Base-by-base conservation (phyloP, 2,113 vertebrate genomes). In the Campylorhamphus procurvoides region DNA sequence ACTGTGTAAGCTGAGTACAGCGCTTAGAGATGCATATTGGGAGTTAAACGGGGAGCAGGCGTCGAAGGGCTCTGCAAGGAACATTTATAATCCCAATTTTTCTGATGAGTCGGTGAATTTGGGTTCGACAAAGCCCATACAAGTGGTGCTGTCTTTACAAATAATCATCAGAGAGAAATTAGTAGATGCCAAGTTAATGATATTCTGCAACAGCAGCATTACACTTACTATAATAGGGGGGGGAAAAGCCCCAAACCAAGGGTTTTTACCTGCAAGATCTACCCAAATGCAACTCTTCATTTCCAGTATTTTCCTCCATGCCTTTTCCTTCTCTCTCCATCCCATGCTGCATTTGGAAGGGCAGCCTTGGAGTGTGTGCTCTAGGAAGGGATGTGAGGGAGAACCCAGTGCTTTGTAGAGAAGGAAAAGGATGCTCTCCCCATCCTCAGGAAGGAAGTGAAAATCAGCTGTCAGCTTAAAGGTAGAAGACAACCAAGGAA, bases 351-450 rank as follows among this genome's bases (percentile, higher is more conserved):
- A 3, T 31, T 39, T 49, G 25, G 40, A 47, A 68, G 47, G 0
- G 1, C 25, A 35, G 27, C 55, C 25, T 62, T 53, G 56, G 69
- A 28, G 31, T 1, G 1, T 0, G 2, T 40, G 22, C 69, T 72
- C 44, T 8, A 7, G 62, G 37, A 31, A 44, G 40, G 52, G 50
- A 37, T 39, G 72, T 40, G 42, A 37, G 5, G 31, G 25, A 42
- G 25, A 18, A 25, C 14, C 33, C 37, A 18, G 0, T 14, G 8
- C 15, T 76, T 12, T 23, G 25, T n/a, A 5, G 23, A 18, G 5
- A 4, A 59, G 28, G 33, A 53, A 76, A 64, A 68, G 33, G 14
- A 6, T 9, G 4, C 6, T 90, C 35, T 46, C 8, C 46, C 49
- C n/a, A 28, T 39, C 28, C 46, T 58, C 0, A 2, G 35, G 64